Evolutionary conservation across 2,113 vertebrate genomes (phyloP).

Genomic region (Aptenodytes patagonicus): DNA sequence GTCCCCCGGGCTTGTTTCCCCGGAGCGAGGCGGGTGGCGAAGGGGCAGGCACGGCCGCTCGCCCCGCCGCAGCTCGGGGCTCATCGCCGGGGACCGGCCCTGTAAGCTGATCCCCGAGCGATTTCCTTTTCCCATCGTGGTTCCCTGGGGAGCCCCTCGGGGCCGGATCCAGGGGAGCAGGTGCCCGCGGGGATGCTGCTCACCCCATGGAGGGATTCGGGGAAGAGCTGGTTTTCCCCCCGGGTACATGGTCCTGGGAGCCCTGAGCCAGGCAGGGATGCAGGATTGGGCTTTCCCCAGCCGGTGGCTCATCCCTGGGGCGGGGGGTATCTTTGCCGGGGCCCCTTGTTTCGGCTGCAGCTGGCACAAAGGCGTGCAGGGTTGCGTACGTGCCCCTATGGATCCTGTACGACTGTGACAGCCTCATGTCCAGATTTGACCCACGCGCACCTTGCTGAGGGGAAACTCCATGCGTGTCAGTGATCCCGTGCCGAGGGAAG

Average conservation of each 20-base stretch:
- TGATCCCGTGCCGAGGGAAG: fast-evolving
- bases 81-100: neutral
- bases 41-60: neutral
- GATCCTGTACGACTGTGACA: fast-evolving
- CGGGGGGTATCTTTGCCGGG: fast-evolving
- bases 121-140: neutral
- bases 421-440: neutral
- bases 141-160: neutral
- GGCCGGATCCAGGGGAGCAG: neutral
- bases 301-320: neutral
- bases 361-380: neutral
- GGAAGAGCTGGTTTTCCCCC: neutral
- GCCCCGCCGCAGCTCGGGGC: neutral
- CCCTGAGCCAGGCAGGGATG: neutral
- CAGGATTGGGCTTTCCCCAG: neutral
- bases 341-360: fast-evolving
- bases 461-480: neutral
- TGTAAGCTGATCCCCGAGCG: neutral
- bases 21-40: neutral
- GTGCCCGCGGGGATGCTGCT: neutral
- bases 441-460: fast-evolving
- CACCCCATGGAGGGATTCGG: fast-evolving
- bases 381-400: fast-evolving
- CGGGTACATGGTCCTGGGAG: fast-evolving
- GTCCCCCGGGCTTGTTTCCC: neutral